Conservation (phyloP, 2,888 invertebrate species). For the Leptinotarsa juncta region DNA sequence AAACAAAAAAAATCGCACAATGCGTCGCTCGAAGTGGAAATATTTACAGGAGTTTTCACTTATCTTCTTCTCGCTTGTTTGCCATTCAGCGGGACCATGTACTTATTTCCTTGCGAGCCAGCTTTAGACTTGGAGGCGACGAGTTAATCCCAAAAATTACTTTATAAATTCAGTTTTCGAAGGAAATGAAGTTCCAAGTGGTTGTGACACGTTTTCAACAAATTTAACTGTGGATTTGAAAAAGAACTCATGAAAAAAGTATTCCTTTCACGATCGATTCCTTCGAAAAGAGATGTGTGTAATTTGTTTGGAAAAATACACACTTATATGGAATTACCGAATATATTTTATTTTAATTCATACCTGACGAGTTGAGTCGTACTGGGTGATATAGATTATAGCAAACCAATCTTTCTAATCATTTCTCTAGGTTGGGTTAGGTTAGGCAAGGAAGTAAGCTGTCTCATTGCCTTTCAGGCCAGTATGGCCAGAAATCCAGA, state of each 20-base stretch:
- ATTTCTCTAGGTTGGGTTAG: too few relatives aligned
- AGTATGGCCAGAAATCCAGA: too few relatives aligned
- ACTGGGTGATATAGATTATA: too few relatives aligned
- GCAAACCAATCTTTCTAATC: too few relatives aligned
- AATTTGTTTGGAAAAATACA: background rate
- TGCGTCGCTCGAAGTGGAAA: conserved; percentile 32
- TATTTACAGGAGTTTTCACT: conserved; percentile 40
- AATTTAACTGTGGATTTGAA: background rate
- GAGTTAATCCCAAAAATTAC: conserved; percentile 6
- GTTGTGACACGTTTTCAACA: conserved; percentile 4
- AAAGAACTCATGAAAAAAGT: background rate
- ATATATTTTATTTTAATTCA: too few relatives aligned
- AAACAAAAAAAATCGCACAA: conserved; percentile 1
- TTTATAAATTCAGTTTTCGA: conserved; percentile 1
- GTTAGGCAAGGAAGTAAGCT: too few relatives aligned
- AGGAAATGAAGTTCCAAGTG: conserved; percentile 11
- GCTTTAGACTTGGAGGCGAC: conserved; percentile 9
- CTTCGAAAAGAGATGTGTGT: background rate
- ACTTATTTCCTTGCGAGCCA: conserved; percentile 31
- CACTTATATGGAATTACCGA: too few relatives aligned
- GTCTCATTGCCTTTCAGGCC: too few relatives aligned
- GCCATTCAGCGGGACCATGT: conserved; percentile 33
- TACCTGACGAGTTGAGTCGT: too few relatives aligned
- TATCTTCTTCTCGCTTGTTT: conserved; percentile 39
- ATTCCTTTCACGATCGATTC: background rate